phyloP scores from a whole-genome alignment of 2,797 vertebrate genomes.

The Distichodus sexfasciatus region DNA sequence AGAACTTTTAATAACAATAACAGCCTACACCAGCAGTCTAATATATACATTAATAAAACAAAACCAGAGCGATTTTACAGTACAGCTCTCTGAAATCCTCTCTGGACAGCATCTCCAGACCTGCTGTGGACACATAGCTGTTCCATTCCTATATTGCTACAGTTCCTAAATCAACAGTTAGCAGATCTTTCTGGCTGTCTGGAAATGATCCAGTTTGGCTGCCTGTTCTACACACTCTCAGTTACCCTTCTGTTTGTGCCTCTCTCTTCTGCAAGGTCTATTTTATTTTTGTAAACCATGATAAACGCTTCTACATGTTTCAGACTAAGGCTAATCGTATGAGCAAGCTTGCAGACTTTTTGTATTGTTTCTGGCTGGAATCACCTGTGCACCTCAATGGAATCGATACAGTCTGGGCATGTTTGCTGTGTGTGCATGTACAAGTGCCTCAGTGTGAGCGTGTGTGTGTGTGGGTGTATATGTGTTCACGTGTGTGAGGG shows the following conservation, averaged over 20 bases:
- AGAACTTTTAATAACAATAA: no score
- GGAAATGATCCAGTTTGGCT: conserved; percentile 7
- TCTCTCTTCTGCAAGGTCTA: background rate
- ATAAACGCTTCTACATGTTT: no score
- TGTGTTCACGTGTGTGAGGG: background rate
- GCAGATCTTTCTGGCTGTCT: background rate
- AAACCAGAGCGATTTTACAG: no score
- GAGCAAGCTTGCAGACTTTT: no score
- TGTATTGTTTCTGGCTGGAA: background rate
- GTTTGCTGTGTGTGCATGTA: background rate
- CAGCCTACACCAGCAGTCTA: no score
- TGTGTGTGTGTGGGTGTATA: background rate
- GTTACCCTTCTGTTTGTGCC: background rate
- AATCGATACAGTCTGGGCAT: no score
- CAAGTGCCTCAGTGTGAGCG: background rate
- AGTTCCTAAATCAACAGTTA: conserved; percentile 1
- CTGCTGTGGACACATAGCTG: background rate
- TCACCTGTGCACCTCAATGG: background rate
- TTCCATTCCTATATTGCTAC: background rate
- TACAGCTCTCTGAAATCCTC: no score
- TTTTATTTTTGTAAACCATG: background rate
- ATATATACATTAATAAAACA: no score
- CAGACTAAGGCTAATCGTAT: no score
- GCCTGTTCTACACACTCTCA: background rate
- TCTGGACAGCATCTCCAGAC: background rate